These are phyloP conservation scores for Habropoda laboriosa DNA, from an alignment of 1,140 invertebrate species.

Conservation along the genomic window DNA sequence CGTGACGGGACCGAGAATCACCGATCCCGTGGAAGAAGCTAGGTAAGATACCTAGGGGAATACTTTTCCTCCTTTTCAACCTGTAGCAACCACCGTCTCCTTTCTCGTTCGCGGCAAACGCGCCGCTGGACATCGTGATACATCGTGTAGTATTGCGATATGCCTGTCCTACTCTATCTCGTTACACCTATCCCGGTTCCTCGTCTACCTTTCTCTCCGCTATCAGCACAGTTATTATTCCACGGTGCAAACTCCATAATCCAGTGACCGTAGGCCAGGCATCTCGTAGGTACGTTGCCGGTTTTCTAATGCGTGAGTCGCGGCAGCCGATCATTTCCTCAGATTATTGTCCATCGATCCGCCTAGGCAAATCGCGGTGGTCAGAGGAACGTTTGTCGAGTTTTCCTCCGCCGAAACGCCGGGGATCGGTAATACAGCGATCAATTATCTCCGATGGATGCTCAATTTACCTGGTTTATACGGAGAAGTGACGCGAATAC, in stretches of 20 bases:
- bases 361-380: slow-evolving; percentile 64
- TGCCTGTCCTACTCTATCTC: slow-evolving; percentile 53
- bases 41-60: slow-evolving; percentile 39
- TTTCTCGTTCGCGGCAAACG: slow-evolving; percentile 41
- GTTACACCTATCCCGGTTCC: not conserved
- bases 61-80: slow-evolving; percentile 45
- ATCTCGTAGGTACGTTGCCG: slow-evolving; percentile 68
- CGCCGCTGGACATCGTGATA: slow-evolving; percentile 70
- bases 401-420: not conserved
- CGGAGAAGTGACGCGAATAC: not conserved
- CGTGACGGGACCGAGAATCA: slow-evolving; percentile 45
- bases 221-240: slow-evolving; percentile 71
- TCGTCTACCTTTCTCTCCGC: slow-evolving; percentile 11
- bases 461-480: not conserved
- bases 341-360: slow-evolving; percentile 73
- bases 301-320: slow-evolving; percentile 73
- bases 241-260: slow-evolving; percentile 78
- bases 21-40: slow-evolving; percentile 62
- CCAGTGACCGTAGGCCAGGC: slow-evolving; percentile 72
- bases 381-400: slow-evolving; percentile 46
- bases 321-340: slow-evolving; percentile 67
- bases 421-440: not conserved
- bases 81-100: slow-evolving; percentile 41
- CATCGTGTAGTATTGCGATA: slow-evolving; percentile 68
- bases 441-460: not conserved